Evolutionary conservation across 1,140 invertebrate species (phyloP).

Genomic region (Antheraea mylitta): DNA sequence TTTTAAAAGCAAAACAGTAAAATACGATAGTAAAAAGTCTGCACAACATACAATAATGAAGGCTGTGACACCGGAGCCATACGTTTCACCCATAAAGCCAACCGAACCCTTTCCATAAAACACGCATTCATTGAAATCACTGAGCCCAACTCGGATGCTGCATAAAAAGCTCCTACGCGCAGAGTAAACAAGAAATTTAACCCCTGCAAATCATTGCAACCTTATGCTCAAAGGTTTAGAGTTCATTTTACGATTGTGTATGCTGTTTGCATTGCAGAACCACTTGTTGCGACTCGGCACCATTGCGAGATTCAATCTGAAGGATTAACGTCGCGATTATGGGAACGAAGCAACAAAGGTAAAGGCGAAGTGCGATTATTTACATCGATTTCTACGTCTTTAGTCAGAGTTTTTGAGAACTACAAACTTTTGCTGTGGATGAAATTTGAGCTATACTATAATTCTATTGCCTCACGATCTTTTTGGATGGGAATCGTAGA

Average conservation of each 20-base stretch:
- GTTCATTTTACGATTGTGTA: background rate
- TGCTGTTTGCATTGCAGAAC: conserved; percentile 5
- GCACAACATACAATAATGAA: background rate
- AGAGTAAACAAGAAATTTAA: conserved; percentile 1
- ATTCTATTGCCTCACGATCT: too few relatives aligned
- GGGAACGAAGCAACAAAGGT: background rate
- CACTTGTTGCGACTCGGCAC: conserved; percentile 27
- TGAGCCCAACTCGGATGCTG: conserved; percentile 6
- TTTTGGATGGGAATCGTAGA: too few relatives aligned
- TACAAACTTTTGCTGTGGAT: background rate
- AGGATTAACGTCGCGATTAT: conserved; percentile 22
- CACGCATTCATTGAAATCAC: conserved; percentile 13
- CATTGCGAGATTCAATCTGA: conserved; percentile 28
- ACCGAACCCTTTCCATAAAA: background rate
- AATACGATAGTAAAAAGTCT: too few relatives aligned
- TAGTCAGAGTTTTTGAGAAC: background rate
- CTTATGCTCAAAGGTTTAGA: background rate
- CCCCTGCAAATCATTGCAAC: background rate
- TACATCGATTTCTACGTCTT: background rate
- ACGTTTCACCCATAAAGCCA: background rate
- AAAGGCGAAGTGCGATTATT: background rate
- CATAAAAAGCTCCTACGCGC: background rate
- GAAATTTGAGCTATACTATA: too few relatives aligned
- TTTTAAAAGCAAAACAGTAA: too few relatives aligned
- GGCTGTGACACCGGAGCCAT: background rate